Evolutionary conservation across 2,888 invertebrate species (phyloP).

Genomic region (Drosophila ustulata): DNA sequence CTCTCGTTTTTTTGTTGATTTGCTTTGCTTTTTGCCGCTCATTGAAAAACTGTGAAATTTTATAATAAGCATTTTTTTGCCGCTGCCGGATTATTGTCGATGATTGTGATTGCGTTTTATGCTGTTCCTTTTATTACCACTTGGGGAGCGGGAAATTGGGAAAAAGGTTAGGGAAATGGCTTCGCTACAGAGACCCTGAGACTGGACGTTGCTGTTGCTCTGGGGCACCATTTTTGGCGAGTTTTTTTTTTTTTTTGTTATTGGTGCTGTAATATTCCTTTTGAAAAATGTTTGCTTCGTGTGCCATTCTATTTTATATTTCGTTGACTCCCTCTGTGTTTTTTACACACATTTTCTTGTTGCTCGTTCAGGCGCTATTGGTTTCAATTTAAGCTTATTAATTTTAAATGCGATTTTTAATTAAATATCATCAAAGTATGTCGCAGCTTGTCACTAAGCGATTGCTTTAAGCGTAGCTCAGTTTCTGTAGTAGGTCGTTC

Average conservation of each 20-base stretch:
- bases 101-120: slow-evolving; percentile 83
- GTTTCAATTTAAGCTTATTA: slow-evolving; percentile 79
- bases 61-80: slow-evolving; percentile 83
- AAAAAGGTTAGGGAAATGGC: slow-evolving; percentile 4
- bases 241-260: slow-evolving; percentile 31
- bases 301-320: slow-evolving; percentile 34
- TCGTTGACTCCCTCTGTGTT: slow-evolving; percentile 8
- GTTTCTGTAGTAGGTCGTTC: slow-evolving; percentile 60
- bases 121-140: slow-evolving; percentile 75
- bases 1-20: slow-evolving; percentile 31
- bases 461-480: slow-evolving; percentile 11
- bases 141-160: slow-evolving; percentile 24
- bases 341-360: slow-evolving; percentile 33
- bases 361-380: slow-evolving; percentile 68
- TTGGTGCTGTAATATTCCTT: slow-evolving; percentile 71
- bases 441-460: slow-evolving; percentile 28
- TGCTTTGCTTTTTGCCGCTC: slow-evolving; percentile 62
- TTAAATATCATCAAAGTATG: slow-evolving; percentile 73
- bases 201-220: slow-evolving; percentile 25
- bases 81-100: slow-evolving; percentile 81
- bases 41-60: slow-evolving; percentile 83
- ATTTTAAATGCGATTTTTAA: slow-evolving; percentile 77
- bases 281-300: slow-evolving; percentile 66
- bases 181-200: slow-evolving; percentile 2
- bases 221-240: slow-evolving; percentile 34